These are phyloP conservation scores for Lochmaea capreae DNA, from an alignment of 2,888 invertebrate species.

Conservation along the genomic window DNA sequence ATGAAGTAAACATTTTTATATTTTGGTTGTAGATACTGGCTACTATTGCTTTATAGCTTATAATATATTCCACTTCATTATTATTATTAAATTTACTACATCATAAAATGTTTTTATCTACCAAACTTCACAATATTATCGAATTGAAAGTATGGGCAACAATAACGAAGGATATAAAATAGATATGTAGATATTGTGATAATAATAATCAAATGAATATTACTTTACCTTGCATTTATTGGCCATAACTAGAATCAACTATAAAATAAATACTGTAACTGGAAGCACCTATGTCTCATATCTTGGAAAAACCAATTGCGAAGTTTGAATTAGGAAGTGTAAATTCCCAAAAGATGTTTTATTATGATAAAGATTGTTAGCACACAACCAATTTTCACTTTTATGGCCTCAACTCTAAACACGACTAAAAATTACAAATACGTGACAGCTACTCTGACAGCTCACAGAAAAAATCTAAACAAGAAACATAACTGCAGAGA, in stretches of 20 bases:
- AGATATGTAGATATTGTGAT: no score
- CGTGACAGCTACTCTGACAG: neutral
- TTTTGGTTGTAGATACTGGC: no score
- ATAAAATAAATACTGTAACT: slow-evolving; percentile 34
- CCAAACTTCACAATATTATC: neutral
- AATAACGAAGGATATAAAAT: no score
- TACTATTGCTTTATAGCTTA: no score
- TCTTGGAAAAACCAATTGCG: slow-evolving; percentile 18
- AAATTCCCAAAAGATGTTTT: slow-evolving; percentile 2
- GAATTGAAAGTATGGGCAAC: neutral
- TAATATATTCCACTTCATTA: no score
- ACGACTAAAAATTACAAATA: slow-evolving; percentile 17
- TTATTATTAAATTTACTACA: slow-evolving; percentile 15
- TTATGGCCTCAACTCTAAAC: neutral
- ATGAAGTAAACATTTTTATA: no score
- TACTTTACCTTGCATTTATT: slow-evolving; percentile 49
- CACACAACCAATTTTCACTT: slow-evolving; percentile 19
- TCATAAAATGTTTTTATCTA: neutral
- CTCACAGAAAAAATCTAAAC: no score
- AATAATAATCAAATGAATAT: neutral
- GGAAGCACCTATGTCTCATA: slow-evolving; percentile 37
- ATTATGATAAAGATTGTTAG: neutral
- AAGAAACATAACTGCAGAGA: slow-evolving; percentile 9
- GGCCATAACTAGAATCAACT: slow-evolving; percentile 41
- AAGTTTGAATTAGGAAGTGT: slow-evolving; percentile 8